Conservation (phyloP, 1,140 invertebrate genomes). For the Sitobion miscanthi region DNA sequence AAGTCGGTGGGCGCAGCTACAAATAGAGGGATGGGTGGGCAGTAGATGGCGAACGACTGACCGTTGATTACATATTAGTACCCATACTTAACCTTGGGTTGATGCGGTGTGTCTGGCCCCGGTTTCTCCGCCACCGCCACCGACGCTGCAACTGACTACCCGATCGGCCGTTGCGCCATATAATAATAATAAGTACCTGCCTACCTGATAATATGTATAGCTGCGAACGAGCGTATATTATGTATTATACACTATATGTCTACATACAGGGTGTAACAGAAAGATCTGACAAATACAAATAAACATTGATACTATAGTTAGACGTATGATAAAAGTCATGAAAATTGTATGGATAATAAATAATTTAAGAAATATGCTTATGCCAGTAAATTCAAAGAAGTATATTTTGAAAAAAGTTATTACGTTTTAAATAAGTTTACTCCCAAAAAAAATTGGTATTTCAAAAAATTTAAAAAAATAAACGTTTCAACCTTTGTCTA, state of each 20-base stretch:
- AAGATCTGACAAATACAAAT: too few relatives aligned
- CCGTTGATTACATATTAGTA: conserved; percentile 33
- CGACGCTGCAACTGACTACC: background rate
- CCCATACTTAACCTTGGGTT: background rate
- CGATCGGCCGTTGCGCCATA: background rate
- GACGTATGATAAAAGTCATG: too few relatives aligned
- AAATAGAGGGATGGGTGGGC: background rate
- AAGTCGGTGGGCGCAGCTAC: background rate
- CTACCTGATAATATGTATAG: background rate
- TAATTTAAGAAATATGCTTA: too few relatives aligned
- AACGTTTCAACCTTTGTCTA: too few relatives aligned
- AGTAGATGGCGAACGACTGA: background rate
- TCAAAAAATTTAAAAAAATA: too few relatives aligned
- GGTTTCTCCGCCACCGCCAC: background rate
- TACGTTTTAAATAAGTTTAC: too few relatives aligned
- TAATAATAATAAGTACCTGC: background rate
- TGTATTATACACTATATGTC: background rate
- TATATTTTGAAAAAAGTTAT: too few relatives aligned
- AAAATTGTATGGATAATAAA: too few relatives aligned
- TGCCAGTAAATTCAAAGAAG: too few relatives aligned
- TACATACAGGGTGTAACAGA: too few relatives aligned
- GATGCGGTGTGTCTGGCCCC: background rate
- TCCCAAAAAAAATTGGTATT: too few relatives aligned
- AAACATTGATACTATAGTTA: too few relatives aligned
- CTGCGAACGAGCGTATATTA: background rate